Evolutionary conservation across 2,113 vertebrate species (phyloP).

Genomic region (Hoplias malabaricus): DNA sequence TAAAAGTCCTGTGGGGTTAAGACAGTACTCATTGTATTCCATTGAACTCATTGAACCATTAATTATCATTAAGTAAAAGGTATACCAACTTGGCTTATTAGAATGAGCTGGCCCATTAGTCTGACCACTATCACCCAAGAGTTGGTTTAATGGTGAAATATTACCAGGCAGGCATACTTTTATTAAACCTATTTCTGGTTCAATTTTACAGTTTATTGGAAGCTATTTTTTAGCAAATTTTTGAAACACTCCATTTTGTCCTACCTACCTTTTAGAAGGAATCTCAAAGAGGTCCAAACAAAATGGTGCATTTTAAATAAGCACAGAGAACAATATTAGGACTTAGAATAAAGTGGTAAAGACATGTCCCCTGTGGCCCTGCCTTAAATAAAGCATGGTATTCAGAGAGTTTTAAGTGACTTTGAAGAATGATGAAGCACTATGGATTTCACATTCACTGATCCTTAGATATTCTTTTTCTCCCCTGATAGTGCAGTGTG

Average conservation of each 20-base stretch:
- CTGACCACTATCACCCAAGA: too few relatives aligned
- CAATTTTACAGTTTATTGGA: too few relatives aligned
- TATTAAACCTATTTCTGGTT: not conserved
- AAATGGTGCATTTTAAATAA: not conserved
- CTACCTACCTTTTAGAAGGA: not conserved
- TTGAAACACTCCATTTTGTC: not conserved
- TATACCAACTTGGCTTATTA: too few relatives aligned
- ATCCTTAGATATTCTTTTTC: conserved; percentile 1
- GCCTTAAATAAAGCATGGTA: not conserved
- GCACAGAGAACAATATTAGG: not conserved
- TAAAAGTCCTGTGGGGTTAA: too few relatives aligned
- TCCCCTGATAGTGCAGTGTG: not conserved
- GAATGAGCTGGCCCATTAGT: too few relatives aligned
- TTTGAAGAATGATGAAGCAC: not conserved
- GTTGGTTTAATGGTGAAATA: not conserved
- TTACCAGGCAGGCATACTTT: not conserved
- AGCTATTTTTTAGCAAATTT: not conserved
- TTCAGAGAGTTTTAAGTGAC: not conserved
- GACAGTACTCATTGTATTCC: too few relatives aligned
- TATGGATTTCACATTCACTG: not conserved
- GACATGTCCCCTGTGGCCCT: not conserved
- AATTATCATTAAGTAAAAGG: too few relatives aligned
- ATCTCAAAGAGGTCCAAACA: not conserved
- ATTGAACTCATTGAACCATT: too few relatives aligned
- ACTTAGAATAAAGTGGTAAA: not conserved